A percentile compares a stretch with the other conserved stretches of the same genome.
Conservation (phyloP, 2,888 invertebrate genomes). For the Drosophila engyochracea region DNA sequence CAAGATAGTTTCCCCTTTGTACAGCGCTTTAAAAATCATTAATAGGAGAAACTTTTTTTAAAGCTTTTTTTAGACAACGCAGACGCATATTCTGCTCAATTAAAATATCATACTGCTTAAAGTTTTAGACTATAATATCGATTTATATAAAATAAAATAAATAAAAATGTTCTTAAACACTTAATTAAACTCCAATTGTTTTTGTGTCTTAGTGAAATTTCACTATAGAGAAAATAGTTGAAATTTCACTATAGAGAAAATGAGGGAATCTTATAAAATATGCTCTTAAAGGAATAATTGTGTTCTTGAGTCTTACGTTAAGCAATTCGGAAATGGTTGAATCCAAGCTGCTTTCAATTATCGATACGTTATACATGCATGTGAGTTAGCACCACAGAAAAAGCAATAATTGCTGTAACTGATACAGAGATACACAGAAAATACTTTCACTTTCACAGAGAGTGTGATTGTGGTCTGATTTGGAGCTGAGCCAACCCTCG, state of each 20-base stretch:
- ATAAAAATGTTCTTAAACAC: background rate
- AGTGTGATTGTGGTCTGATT: background rate
- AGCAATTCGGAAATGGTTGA: background rate
- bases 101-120: background rate
- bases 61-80: background rate
- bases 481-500: slow-evolving; percentile 5
- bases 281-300: background rate
- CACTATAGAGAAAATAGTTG: background rate
- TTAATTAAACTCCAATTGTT: background rate
- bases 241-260: background rate
- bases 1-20: background rate
- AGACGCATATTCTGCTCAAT: background rate
- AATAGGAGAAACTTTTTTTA: background rate
- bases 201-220: background rate
- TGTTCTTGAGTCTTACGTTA: background rate
- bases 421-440: background rate
- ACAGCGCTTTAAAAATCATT: background rate
- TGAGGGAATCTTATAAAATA: background rate
- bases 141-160: background rate
- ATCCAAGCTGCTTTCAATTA: background rate
- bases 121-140: background rate
- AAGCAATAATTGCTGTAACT: background rate
- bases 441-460: background rate
- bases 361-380: background rate
- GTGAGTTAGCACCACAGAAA: background rate